Evolutionary conservation across 2,113 vertebrate species (phyloP).

Genomic region (Setophaga coronata): DNA sequence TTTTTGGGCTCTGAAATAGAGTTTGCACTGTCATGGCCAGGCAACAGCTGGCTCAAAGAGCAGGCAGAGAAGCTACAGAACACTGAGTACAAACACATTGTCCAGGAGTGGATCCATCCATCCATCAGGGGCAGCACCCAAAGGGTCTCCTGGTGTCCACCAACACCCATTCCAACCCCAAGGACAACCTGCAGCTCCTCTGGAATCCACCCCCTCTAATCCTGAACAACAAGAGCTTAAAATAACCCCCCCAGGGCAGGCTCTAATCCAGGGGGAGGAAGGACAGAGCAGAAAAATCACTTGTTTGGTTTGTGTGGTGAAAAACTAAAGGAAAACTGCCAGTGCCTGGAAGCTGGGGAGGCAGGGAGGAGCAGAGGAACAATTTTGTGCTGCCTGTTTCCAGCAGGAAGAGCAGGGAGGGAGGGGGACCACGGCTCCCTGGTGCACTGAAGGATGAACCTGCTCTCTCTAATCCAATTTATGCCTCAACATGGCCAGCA

Average conservation of each 20-base stretch:
- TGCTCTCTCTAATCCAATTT: slow-evolving; percentile 39
- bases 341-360: neutral
- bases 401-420: rapidly evolving
- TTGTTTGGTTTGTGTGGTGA: neutral
- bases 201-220: neutral
- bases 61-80: neutral
- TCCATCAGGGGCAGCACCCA: neutral
- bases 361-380: neutral
- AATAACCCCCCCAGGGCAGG: neutral
- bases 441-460: neutral
- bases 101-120: neutral
- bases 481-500: neutral
- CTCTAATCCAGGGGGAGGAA: neutral
- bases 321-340: neutral
- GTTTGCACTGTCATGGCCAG: neutral
- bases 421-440: neutral
- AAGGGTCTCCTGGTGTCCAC: neutral
- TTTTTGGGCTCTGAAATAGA: neutral
- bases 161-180: neutral
- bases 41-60: neutral
- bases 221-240: neutral
- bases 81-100: neutral
- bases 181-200: neutral
- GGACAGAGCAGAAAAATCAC: neutral
- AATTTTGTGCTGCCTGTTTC: neutral